phyloP scores from a whole-genome alignment of 2,113 vertebrate genomes.

The Opisthocomus hoazin region DNA sequence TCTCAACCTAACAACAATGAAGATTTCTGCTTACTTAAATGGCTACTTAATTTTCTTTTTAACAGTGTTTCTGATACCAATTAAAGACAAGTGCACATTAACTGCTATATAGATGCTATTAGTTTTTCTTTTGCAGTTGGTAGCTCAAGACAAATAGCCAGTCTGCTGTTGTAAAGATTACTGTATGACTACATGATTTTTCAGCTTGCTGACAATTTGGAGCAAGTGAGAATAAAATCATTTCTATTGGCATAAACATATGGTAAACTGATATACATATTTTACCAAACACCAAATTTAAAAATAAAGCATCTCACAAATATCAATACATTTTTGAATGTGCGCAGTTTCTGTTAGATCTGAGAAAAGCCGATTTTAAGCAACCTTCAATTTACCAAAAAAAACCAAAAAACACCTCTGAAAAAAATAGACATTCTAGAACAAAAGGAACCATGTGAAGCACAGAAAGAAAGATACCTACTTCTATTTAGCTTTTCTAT shows the following conservation, averaged over 20 bases:
- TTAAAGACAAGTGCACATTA: conserved; percentile 51
- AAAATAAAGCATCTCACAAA: not conserved
- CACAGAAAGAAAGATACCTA: not conserved
- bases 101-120: conserved; percentile 14
- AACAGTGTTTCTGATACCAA: conserved; percentile 19
- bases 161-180: not conserved
- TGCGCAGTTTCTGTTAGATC: not conserved
- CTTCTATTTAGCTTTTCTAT: not conserved
- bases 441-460: not conserved
- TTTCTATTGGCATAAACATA: not conserved
- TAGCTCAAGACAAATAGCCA: conserved; percentile 35
- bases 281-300: not conserved
- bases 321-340: not conserved
- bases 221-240: conserved; percentile 18
- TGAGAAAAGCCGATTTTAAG: not conserved
- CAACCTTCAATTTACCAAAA: not conserved
- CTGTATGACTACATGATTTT: not conserved
- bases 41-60: conserved; percentile 51
- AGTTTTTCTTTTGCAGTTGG: conserved; percentile 37
- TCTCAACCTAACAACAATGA: not conserved
- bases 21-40: conserved; percentile 56
- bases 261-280: not conserved
- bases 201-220: not conserved
- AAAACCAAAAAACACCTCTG: no score
- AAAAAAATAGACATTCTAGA: not conserved